phyloP scores from a whole-genome alignment of 2,113 vertebrate species.

The Alethe diademata region DNA sequence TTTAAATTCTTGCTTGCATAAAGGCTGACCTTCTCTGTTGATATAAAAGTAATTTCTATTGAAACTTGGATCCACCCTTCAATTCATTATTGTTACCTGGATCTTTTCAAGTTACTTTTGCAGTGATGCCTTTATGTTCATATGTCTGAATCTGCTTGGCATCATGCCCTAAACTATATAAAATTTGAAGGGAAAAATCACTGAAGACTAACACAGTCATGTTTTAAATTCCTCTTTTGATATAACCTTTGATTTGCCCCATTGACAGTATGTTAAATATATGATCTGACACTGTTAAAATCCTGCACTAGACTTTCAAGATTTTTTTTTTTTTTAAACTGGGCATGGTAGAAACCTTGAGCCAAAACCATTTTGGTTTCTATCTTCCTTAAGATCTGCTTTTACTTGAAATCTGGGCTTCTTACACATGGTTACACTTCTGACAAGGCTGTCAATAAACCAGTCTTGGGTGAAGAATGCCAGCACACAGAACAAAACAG shows the following conservation, averaged over 20 bases:
- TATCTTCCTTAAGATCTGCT: neutral
- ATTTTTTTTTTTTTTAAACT: neutral
- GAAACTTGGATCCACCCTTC: neutral
- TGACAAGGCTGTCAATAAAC: neutral
- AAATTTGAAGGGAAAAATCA: neutral
- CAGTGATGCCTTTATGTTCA: neutral
- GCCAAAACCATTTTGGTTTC: neutral
- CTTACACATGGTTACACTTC: neutral
- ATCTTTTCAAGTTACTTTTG: neutral
- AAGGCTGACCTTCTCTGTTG: constrained; percentile 16
- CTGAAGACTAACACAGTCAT: neutral
- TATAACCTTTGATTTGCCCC: neutral
- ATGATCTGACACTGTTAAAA: neutral
- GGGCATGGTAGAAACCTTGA: neutral
- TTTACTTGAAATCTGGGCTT: neutral
- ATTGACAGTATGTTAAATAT: neutral
- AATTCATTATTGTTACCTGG: neutral
- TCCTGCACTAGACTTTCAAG: neutral
- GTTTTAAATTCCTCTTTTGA: neutral
- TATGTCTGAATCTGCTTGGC: neutral
- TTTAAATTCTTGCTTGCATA: constrained; percentile 42
- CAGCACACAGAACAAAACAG: neutral
- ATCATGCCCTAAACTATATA: neutral
- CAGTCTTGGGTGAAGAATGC: neutral
- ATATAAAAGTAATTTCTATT: constrained; percentile 13